Conservation (phyloP, 2,888 invertebrate species). For the Rotaria sp. region DNA sequence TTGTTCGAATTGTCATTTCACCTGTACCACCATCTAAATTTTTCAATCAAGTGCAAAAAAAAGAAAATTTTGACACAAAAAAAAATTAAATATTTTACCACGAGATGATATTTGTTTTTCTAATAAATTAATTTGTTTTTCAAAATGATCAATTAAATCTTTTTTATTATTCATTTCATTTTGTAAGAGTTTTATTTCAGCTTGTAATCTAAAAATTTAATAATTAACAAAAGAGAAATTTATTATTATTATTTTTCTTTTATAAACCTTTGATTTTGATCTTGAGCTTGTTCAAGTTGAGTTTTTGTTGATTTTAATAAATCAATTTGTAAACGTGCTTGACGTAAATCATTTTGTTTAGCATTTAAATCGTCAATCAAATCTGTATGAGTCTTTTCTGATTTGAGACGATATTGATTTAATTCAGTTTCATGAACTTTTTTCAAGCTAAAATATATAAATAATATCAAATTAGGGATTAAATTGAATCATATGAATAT, state of each 20-base stretch:
- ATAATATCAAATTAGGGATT: not conserved
- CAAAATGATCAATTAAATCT: not conserved
- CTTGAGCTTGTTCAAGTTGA: conserved; percentile 24
- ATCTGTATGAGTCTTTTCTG: not conserved
- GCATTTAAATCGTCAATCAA: not conserved
- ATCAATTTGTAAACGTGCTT: not conserved
- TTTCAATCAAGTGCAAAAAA: no score
- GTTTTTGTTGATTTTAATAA: not conserved
- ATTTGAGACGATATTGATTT: not conserved
- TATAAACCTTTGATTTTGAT: not conserved
- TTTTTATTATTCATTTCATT: not conserved
- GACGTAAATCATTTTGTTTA: not conserved
- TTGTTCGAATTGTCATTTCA: not conserved
- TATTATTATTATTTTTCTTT: not conserved
- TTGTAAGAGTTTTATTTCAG: not conserved
- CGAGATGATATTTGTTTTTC: not conserved
- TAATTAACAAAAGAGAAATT: not conserved
- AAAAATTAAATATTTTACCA: not conserved
- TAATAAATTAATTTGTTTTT: not conserved
- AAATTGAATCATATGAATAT: no score
- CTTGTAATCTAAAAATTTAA: not conserved
- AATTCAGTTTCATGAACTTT: not conserved
- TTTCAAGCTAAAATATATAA: not conserved
- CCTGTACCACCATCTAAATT: not conserved
- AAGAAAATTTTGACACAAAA: not conserved